Percentiles rank a stretch among this genome's conserved stretches.
These are phyloP conservation scores for Anser brachyrhynchus DNA, from an alignment of 2,113 vertebrate species.

Conservation along the genomic window DNA sequence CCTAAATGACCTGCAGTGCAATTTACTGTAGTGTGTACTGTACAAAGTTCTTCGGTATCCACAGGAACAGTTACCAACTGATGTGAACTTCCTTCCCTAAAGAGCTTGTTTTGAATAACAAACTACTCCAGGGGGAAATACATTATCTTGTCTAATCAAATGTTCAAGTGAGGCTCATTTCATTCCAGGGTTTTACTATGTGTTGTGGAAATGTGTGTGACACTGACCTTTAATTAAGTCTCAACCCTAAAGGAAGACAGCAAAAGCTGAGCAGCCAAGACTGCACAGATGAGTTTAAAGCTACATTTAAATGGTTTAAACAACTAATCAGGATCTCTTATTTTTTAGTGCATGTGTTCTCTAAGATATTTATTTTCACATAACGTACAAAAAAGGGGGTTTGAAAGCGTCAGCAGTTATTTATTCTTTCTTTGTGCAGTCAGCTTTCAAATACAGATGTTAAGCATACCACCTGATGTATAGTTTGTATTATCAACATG, in stretches of 20 bases:
- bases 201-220: slow-evolving; percentile 57
- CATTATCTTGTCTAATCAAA: slow-evolving; percentile 73
- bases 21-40: slow-evolving; percentile 32
- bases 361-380: not conserved
- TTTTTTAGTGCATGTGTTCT: not conserved
- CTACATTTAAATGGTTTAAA: not conserved
- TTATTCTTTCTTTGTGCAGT: not conserved
- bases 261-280: not conserved
- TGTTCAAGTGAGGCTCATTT: slow-evolving; percentile 58
- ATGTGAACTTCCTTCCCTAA: slow-evolving; percentile 75
- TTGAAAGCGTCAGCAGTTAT: not conserved
- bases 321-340: not conserved
- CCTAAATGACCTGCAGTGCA: slow-evolving; percentile 17
- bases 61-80: slow-evolving; percentile 71
- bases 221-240: slow-evolving; percentile 60
- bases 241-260: slow-evolving; percentile 28
- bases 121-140: slow-evolving; percentile 70
- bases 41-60: slow-evolving; percentile 70
- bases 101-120: slow-evolving; percentile 76
- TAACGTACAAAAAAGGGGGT: not conserved
- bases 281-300: not conserved
- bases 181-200: slow-evolving; percentile 55
- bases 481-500: not conserved
- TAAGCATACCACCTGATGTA: not conserved
- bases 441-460: not conserved